Evolutionary conservation across 1,140 invertebrate genomes (phyloP).

Genomic region (Telenomus remus): DNA sequence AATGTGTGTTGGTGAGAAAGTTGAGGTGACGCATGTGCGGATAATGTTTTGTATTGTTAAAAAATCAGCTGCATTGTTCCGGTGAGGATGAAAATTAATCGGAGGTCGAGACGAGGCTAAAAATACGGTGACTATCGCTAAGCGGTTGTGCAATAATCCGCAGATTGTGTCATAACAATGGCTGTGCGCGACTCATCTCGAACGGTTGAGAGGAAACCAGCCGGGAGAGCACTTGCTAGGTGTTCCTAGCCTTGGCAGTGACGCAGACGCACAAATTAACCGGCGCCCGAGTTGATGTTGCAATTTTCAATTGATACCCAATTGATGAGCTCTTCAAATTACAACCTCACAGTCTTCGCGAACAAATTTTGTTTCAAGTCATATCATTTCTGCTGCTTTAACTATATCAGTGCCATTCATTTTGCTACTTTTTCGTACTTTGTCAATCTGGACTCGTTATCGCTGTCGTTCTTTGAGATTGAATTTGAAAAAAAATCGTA

Average conservation of each 20-base stretch:
- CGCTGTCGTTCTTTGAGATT: too few species aligned
- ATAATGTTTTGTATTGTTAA: slow-evolving; percentile 34
- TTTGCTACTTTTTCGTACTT: too few species aligned
- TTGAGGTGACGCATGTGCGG: slow-evolving; percentile 40
- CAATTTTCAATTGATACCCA: slow-evolving; percentile 40
- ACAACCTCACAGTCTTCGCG: neutral
- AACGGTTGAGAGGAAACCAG: slow-evolving; percentile 25
- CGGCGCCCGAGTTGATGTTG: slow-evolving; percentile 20
- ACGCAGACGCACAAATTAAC: slow-evolving; percentile 59
- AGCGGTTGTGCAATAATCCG: slow-evolving; percentile 43
- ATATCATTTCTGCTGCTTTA: too few species aligned
- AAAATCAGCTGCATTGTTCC: slow-evolving; percentile 48
- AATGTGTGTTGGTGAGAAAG: neutral
- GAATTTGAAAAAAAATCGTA: too few species aligned
- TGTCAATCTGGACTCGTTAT: too few species aligned
- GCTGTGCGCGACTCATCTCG: slow-evolving; percentile 29
- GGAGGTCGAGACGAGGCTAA: slow-evolving; percentile 45
- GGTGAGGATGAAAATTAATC: slow-evolving; percentile 48
- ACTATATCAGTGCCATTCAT: too few species aligned
- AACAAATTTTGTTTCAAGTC: neutral
- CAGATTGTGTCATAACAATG: slow-evolving; percentile 50
- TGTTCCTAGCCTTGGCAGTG: slow-evolving; percentile 62
- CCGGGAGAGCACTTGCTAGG: slow-evolving; percentile 56
- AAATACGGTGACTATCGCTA: slow-evolving; percentile 32
- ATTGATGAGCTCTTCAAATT: slow-evolving; percentile 25